Evolutionary conservation across 2,888 invertebrate genomes (phyloP).

Genomic region (Hyalella azteca): DNA sequence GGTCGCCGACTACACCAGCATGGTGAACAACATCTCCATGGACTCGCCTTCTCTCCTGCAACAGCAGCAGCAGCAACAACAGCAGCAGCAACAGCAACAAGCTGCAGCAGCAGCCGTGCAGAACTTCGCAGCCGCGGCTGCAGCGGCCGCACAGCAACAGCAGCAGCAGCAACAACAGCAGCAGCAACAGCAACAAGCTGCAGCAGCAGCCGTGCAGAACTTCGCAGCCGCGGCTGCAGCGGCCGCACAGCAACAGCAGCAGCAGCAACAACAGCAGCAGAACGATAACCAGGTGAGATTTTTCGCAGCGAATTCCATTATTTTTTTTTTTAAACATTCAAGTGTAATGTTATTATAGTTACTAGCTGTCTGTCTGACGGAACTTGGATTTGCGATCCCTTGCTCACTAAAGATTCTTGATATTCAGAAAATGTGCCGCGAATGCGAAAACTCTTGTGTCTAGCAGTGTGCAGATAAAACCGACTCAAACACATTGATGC

Average conservation of each 20-base stretch:
- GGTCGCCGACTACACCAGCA: conserved; percentile 54
- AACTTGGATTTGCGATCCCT: too few species aligned
- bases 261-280: conserved; percentile 36
- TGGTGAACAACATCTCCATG: conserved; percentile 58
- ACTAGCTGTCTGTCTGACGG: too few species aligned
- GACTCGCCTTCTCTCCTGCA: conserved; percentile 54
- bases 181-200: conserved; percentile 15
- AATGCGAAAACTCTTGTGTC: too few species aligned
- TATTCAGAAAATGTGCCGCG: too few species aligned
- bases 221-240: conserved; percentile 23
- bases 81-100: conserved; percentile 25
- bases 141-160: background rate
- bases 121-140: background rate
- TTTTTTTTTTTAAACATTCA: too few species aligned
- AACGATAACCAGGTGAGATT: conserved; percentile 13
- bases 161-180: conserved; percentile 32
- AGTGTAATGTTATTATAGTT: too few species aligned
- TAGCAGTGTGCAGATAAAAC: too few species aligned
- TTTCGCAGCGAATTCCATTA: background rate
- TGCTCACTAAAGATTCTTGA: too few species aligned
- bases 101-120: background rate
- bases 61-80: conserved; percentile 51
- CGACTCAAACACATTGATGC: too few species aligned
- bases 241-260: conserved; percentile 12
- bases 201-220: conserved; percentile 31